A percentile compares a stretch with the other conserved stretches of the same genome.
These are phyloP conservation scores for Perdita meconis DNA, from an alignment of 2,888 invertebrate genomes.

Conservation along the genomic window DNA sequence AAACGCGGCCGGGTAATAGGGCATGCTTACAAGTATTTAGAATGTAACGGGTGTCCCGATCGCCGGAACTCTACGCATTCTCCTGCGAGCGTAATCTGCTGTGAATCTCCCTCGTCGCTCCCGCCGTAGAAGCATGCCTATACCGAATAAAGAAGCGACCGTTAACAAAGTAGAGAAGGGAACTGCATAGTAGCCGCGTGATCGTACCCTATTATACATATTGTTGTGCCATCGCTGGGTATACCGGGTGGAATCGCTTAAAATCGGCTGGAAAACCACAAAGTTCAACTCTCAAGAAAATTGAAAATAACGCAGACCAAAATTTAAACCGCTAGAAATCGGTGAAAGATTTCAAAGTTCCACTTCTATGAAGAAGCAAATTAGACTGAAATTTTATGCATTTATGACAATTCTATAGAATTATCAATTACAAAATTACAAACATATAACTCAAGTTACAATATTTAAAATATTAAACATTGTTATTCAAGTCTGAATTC, in stretches of 20 bases:
- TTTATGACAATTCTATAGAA: too few species aligned
- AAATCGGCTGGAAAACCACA: too few species aligned
- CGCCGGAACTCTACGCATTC: constrained; percentile 45
- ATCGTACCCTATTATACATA: constrained; percentile 60
- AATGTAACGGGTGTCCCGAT: constrained; percentile 74
- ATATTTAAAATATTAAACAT: too few species aligned
- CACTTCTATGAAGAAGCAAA: too few species aligned
- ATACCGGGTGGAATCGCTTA: constrained; percentile 49
- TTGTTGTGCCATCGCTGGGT: constrained; percentile 37
- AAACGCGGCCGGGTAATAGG: constrained; percentile 77
- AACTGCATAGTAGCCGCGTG: constrained; percentile 48
- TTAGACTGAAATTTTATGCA: too few species aligned
- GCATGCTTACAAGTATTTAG: constrained; percentile 79
- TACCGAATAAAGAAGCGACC: constrained; percentile 62
- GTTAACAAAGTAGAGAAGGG: constrained; percentile 58
- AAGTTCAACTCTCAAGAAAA: too few species aligned
- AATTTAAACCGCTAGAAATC: too few species aligned
- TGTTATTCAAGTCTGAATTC: too few species aligned
- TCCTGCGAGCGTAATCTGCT: constrained; percentile 57
- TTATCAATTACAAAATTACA: too few species aligned
- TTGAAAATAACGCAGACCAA: too few species aligned
- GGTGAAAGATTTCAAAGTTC: too few species aligned
- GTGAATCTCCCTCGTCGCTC: constrained; percentile 56
- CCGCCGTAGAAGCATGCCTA: constrained; percentile 47
- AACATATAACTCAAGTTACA: too few species aligned